These are phyloP conservation scores for Toxotes jaculatrix DNA, from an alignment of 2,113 vertebrate genomes.

Conservation along the genomic window DNA sequence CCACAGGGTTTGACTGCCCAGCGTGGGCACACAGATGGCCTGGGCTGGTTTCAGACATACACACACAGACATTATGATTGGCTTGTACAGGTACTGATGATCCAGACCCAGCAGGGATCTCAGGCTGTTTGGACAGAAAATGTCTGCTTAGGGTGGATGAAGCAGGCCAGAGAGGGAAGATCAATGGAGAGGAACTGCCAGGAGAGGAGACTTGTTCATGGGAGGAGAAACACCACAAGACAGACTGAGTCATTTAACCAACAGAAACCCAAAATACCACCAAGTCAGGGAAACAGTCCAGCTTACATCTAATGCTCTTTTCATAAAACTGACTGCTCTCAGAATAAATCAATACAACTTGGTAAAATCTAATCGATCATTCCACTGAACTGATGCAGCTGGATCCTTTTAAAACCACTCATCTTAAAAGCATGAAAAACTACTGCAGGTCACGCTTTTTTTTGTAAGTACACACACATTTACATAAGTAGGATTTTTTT, in stretches of 20 bases:
- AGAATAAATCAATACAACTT: constrained; percentile 9
- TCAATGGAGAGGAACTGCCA: constrained; percentile 38
- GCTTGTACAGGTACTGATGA: constrained; percentile 56
- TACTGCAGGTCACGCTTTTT: too few relatives aligned
- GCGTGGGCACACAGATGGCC: constrained; percentile 55
- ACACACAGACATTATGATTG: constrained; percentile 41
- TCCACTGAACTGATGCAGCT: neutral
- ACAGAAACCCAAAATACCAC: constrained; percentile 42
- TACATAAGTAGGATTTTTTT: neutral
- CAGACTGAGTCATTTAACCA: constrained; percentile 45
- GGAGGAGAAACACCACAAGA: constrained; percentile 36
- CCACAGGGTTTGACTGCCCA: constrained; percentile 43
- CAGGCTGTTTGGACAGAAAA: constrained; percentile 27
- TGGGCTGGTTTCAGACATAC: constrained; percentile 23
- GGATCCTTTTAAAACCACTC: neutral
- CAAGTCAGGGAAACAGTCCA: constrained; percentile 19
- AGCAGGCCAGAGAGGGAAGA: constrained; percentile 25
- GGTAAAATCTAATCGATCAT: constrained; percentile 7
- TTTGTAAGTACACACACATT: neutral
- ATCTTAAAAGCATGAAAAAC: neutral
- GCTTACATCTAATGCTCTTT: neutral
- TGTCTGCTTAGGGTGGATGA: constrained; percentile 19
- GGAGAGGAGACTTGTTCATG: constrained; percentile 48
- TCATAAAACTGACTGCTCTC: constrained; percentile 2
- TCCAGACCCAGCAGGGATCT: constrained; percentile 54